Evolutionary conservation across 2,797 vertebrate species (phyloP), one percentile per base, ranked within the genome.

Genomic region (Cichlasoma orientale): DNA sequence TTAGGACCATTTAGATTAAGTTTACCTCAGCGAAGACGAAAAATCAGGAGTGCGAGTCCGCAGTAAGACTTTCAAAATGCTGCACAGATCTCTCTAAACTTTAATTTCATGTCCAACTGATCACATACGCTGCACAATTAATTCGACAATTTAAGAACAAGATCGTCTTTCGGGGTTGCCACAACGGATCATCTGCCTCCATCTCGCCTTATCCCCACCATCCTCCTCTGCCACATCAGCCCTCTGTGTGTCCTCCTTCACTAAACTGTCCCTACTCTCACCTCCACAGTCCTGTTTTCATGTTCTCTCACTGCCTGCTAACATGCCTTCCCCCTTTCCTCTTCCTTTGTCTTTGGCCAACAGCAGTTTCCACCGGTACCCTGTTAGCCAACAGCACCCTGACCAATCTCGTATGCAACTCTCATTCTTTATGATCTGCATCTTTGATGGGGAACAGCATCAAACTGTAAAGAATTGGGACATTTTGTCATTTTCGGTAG

Each of bases 391-490:
- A 16, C 13, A 44, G 13, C 4, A 44, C 41, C 4, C 33, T 2
- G 0, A 38, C 0, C 7, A n/a, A 61, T 16, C 36, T 4, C 3
- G 36, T n/a, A 61, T 61, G 12, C 1, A 61, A 38, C 21, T 1
- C 33, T 61, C 33, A 31, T 38, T 59, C 57, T 38, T 59, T n/a
- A 38, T 14, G 6, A 59, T 36, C 11, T 31, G 21, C 1, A 59
- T 13, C 31, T 59, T 59, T 59, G 31, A 59, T 23, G 38, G 41
- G 16, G 13, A 23, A 61, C 36, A 23, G 38, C 33, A 41, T 63
- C 14, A 44, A 63, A 44, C 59, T 44, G 21, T 36, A 44, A 4
- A 63, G 38, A 63, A 63, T 63, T n/a, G n/a, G 59, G 21, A 18
- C 4, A 44, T 41, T 63, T 25, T 21, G 16, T 63, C 36, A 63